Evolutionary conservation across 2,113 vertebrate genomes (phyloP).

Genomic region (Rhea americana): DNA sequence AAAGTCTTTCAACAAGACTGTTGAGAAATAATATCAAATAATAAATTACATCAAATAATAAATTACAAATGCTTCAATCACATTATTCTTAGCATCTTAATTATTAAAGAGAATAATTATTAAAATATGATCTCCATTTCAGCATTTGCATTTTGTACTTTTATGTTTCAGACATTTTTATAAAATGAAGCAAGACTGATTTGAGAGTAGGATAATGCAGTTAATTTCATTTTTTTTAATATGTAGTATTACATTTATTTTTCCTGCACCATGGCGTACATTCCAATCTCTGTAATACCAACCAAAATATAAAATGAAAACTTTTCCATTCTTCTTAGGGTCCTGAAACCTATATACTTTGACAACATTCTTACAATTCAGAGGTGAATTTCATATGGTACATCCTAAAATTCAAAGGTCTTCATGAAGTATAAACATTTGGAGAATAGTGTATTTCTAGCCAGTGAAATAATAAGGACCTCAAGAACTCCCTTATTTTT

Average conservation of each 20-base stretch:
- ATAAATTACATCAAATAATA: background rate
- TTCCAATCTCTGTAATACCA: background rate
- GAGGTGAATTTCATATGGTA: background rate
- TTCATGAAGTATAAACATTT: background rate
- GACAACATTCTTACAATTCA: background rate
- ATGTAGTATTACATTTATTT: background rate
- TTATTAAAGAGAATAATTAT: background rate
- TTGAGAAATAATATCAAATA: background rate
- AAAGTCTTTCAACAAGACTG: background rate
- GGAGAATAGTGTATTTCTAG: background rate
- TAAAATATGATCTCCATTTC: background rate
- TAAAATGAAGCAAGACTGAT: background rate
- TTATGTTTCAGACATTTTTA: background rate
- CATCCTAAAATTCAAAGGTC: background rate
- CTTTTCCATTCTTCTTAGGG: background rate
- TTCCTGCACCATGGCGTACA: background rate
- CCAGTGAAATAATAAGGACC: background rate
- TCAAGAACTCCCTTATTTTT: background rate
- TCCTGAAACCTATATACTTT: background rate
- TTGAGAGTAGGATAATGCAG: fast-evolving
- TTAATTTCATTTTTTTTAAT: background rate
- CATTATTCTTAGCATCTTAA: background rate
- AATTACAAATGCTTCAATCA: background rate
- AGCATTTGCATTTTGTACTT: background rate
- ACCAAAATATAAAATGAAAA: background rate